Conservation (phyloP, 35 echinoderm and acorn worm genomes). For the Amphiura filiformis region DNA sequence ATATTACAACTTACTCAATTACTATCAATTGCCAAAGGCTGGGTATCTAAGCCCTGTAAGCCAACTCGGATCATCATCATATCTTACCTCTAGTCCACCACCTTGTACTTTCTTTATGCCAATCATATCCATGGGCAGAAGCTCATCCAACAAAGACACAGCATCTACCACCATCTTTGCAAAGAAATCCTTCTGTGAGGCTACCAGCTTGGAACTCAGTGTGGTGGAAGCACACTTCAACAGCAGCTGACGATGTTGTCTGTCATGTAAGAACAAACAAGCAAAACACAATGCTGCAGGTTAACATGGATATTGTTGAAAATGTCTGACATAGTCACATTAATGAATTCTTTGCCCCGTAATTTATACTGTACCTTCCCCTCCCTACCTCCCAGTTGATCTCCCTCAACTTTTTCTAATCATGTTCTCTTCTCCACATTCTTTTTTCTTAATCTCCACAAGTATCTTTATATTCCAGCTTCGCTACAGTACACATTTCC, state of each 20-base stretch:
- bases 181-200: conserved; percentile 89
- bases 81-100: conserved; percentile 90
- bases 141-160: conserved; percentile 81
- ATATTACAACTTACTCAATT: too few species aligned
- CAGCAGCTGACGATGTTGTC: conserved; percentile 78
- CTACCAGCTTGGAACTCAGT: conserved; percentile 91
- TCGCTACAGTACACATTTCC: too few species aligned
- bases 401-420: too few species aligned
- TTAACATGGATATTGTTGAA: not conserved
- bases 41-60: too few species aligned
- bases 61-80: too few species aligned
- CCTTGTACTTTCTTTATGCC: conserved; percentile 97
- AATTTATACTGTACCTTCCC: too few species aligned
- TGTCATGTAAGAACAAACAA: conserved; percentile 45
- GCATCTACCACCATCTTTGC: conserved; percentile 98
- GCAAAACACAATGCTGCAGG: not conserved
- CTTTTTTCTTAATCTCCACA: too few species aligned
- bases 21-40: too few species aligned
- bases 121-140: conserved; percentile 97
- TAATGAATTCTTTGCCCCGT: too few species aligned
- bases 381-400: too few species aligned
- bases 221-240: conserved; percentile 94
- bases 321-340: not conserved
- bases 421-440: too few species aligned
- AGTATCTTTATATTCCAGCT: too few species aligned